phyloP scores from a whole-genome alignment of 2,113 vertebrate species.

The Numenius arquata region DNA sequence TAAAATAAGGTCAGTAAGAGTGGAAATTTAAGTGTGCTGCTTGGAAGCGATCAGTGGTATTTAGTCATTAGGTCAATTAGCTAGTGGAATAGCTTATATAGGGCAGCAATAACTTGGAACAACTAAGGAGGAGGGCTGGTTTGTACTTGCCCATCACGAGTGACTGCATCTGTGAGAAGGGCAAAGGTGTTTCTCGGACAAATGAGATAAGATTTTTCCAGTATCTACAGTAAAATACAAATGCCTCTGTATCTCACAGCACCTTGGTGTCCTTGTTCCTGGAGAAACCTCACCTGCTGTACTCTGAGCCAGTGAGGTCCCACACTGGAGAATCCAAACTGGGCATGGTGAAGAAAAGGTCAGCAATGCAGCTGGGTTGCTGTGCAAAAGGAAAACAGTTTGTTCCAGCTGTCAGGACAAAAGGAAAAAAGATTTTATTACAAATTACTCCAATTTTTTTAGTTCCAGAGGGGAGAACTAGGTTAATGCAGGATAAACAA shows the following conservation, averaged over 20 bases:
- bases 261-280: background rate
- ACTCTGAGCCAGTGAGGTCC: background rate
- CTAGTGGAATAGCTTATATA: background rate
- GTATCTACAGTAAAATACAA: background rate
- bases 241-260: background rate
- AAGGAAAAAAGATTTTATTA: background rate
- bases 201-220: background rate
- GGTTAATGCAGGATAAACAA: background rate
- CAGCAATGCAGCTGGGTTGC: background rate
- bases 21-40: background rate
- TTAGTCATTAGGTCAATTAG: background rate
- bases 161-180: background rate
- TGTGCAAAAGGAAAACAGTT: background rate
- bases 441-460: background rate
- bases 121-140: background rate
- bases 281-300: background rate
- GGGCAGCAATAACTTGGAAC: background rate
- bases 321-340: background rate
- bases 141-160: rapidly evolving
- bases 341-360: background rate
- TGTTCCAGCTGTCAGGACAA: background rate
- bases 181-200: background rate
- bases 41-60: background rate
- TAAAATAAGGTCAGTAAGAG: background rate
- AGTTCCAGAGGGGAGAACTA: background rate